These are phyloP conservation scores for Drosophila kambysellisi DNA, from an alignment of 2,888 invertebrate genomes.

Conservation along the genomic window DNA sequence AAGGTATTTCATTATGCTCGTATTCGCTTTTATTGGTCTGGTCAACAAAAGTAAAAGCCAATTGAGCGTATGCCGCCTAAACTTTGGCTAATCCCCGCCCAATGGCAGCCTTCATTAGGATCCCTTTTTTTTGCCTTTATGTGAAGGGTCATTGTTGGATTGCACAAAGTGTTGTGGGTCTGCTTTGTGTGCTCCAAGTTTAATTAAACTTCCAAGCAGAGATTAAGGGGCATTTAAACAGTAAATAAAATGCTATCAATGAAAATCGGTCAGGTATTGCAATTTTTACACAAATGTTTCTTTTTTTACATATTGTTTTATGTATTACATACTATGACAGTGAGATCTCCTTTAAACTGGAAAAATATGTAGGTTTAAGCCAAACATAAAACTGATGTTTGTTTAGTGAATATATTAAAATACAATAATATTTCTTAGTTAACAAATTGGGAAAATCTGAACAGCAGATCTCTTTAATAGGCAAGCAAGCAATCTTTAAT, in stretches of 20 bases:
- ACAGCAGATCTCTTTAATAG: too few species aligned
- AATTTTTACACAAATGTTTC: background rate
- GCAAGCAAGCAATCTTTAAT: background rate
- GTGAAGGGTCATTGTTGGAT: conserved; percentile 57
- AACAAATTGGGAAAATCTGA: background rate
- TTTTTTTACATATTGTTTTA: background rate
- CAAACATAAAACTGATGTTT: background rate
- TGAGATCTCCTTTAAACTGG: background rate
- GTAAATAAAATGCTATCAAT: conserved; percentile 47
- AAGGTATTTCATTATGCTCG: conserved; percentile 45
- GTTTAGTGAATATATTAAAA: background rate
- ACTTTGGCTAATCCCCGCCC: conserved; percentile 61
- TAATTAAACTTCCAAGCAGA: conserved; percentile 69
- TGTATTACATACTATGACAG: background rate
- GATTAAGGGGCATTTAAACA: conserved; percentile 67
- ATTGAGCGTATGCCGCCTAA: conserved; percentile 61
- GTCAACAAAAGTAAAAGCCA: conserved; percentile 52
- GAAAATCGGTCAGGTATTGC: conserved; percentile 19
- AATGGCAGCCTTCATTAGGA: conserved; percentile 60
- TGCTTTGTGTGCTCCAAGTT: conserved; percentile 42
- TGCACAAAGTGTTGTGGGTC: conserved; percentile 29
- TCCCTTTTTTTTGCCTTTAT: conserved; percentile 48
- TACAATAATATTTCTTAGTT: background rate
- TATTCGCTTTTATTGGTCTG: conserved; percentile 46
- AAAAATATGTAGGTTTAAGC: background rate